Evolutionary conservation across 1,140 invertebrate species (phyloP).

Genomic region (Drosophila pectinifera): DNA sequence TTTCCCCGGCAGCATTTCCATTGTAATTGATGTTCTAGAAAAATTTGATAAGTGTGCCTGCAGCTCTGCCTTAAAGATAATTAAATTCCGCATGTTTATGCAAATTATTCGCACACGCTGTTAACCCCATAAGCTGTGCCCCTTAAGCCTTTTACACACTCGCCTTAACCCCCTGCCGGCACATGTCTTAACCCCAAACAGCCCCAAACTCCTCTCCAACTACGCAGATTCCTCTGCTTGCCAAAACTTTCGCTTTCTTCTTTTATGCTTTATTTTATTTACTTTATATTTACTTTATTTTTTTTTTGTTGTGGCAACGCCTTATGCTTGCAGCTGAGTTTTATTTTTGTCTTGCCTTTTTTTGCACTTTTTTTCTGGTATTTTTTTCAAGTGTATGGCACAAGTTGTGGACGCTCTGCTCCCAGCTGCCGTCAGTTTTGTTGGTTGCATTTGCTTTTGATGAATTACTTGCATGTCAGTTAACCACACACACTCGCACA

Average conservation of each 20-base stretch:
- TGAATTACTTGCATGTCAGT: conserved; percentile 65
- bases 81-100: conserved; percentile 38
- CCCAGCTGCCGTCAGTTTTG: conserved; percentile 47
- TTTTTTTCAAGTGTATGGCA: conserved; percentile 25
- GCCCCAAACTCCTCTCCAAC: not conserved
- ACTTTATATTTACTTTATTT: not conserved
- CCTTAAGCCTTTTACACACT: not conserved
- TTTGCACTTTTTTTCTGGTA: conserved; percentile 7
- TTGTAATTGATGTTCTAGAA: conserved; percentile 7
- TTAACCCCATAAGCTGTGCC: conserved; percentile 14
- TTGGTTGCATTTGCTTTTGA: conserved; percentile 76
- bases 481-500: conserved; percentile 35
- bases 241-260: conserved; percentile 50
- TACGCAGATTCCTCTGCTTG: conserved; percentile 40
- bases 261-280: conserved; percentile 26
- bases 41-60: conserved; percentile 3
- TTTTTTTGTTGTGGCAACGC: conserved; percentile 54
- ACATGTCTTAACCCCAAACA: not conserved
- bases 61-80: conserved; percentile 24
- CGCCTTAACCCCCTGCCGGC: conserved; percentile 12
- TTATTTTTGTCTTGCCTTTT: conserved; percentile 9
- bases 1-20: not conserved
- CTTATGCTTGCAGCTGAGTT: conserved; percentile 48
- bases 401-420: conserved; percentile 52
- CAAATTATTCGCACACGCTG: conserved; percentile 41